Percentiles rank a stretch among this genome's conserved stretches.
Conservation (phyloP, 2,113 vertebrate species). For the Cheilinus undulatus region DNA sequence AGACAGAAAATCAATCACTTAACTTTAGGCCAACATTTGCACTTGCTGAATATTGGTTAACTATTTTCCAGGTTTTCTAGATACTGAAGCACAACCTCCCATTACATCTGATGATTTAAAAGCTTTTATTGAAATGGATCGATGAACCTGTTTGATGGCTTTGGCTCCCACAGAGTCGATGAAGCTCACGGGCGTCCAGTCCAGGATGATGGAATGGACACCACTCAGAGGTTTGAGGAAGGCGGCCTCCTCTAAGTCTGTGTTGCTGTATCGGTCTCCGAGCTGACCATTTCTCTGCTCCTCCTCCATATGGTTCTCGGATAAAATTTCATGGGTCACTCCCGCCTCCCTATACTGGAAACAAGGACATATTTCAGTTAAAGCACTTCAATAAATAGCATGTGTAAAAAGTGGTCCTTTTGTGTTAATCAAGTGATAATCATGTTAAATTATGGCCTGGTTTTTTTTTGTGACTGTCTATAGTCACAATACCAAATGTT, state of each 20-base stretch:
- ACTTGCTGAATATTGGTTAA: too few relatives aligned
- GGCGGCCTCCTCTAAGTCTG: conserved; percentile 79
- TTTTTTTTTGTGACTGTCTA: too few relatives aligned
- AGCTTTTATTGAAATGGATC: background rate
- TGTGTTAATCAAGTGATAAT: too few relatives aligned
- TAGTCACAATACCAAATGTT: too few relatives aligned
- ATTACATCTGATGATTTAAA: too few relatives aligned
- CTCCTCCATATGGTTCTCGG: conserved; percentile 21
- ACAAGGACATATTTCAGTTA: conserved; percentile 6
- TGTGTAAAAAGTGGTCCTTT: too few relatives aligned
- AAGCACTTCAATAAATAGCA: too few relatives aligned
- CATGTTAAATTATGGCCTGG: too few relatives aligned
- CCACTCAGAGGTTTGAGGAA: conserved; percentile 81
- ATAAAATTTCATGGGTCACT: conserved; percentile 84
- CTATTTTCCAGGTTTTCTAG: too few relatives aligned
- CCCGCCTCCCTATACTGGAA: conserved; percentile 81
- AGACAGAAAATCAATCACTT: conserved; percentile 31
- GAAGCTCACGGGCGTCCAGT: conserved; percentile 91
- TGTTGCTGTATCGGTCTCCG: conserved; percentile 54
- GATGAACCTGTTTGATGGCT: conserved; percentile 86
- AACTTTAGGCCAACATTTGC: background rate
- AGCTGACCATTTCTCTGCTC: conserved; percentile 81
- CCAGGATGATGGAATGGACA: conserved; percentile 90
- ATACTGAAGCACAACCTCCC: too few relatives aligned
- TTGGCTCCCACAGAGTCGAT: conserved; percentile 96